Conservation (phyloP, 2,113 vertebrate genomes). For the Daubentonia madagascariensis region DNA sequence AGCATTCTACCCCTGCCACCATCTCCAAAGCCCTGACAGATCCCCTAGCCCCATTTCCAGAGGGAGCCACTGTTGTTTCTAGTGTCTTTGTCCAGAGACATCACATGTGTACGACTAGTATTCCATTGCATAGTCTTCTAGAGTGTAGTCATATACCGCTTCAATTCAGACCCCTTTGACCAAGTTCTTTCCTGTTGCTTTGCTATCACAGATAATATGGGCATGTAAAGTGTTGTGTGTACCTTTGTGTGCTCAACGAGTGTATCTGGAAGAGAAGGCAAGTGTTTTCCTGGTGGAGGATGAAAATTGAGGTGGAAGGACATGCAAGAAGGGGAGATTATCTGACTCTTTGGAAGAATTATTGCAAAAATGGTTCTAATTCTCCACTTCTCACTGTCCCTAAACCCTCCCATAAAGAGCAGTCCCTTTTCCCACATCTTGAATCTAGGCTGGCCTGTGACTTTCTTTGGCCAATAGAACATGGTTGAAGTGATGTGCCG, state of each 20-base stretch:
- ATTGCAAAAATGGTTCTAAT: not conserved
- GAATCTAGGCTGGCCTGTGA: not conserved
- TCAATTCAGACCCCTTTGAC: not conserved
- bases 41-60: not conserved
- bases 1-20: not conserved
- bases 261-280: not conserved
- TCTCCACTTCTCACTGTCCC: not conserved
- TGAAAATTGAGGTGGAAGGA: not conserved
- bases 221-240: not conserved
- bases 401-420: too few relatives aligned
- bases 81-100: not conserved
- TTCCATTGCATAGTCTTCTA: not conserved
- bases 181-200: not conserved
- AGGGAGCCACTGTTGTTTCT: not conserved
- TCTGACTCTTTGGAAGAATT: not conserved
- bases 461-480: not conserved
- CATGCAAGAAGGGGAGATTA: not conserved
- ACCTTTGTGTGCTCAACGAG: too few relatives aligned
- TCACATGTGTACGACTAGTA: fast-evolving
- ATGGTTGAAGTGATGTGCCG: not conserved
- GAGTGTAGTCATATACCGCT: not conserved
- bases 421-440: not conserved
- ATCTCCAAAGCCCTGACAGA: not conserved
- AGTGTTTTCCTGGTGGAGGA: not conserved
- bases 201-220: not conserved